Evolutionary conservation across 2,797 vertebrate species (phyloP).

Genomic region (Setipinna tenuifilis): DNA sequence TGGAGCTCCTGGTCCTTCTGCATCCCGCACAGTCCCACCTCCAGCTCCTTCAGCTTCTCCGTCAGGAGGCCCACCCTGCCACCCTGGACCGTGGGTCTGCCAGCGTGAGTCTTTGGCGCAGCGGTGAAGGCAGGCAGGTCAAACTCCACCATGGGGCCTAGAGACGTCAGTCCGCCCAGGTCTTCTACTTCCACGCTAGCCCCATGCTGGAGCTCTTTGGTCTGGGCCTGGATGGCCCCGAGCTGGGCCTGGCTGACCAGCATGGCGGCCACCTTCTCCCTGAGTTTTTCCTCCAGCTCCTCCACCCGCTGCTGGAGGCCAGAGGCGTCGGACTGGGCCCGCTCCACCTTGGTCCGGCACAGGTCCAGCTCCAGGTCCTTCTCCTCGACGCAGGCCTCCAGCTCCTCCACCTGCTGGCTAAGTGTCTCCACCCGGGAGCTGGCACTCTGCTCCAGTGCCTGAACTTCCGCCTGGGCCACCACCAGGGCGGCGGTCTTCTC

Average conservation of each 20-base stretch:
- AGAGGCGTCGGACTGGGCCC: conserved; percentile 70
- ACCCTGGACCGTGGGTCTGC: conserved; percentile 47
- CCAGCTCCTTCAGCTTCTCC: conserved; percentile 80
- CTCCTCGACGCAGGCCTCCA: conserved; percentile 73
- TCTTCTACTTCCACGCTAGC: not conserved
- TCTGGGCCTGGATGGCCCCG: conserved; percentile 75
- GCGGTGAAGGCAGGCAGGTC: not conserved
- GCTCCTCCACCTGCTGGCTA: conserved; percentile 71
- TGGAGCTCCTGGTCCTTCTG: conserved; percentile 81
- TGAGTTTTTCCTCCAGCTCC: conserved; percentile 80
- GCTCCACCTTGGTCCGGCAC: conserved; percentile 75
- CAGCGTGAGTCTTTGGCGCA: conserved; percentile 31
- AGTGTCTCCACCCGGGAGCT: conserved; percentile 66
- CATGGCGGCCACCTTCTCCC: conserved; percentile 81
- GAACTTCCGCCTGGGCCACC: conserved; percentile 73
- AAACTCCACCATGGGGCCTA: conserved; percentile 24
- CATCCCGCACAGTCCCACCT: conserved; percentile 75
- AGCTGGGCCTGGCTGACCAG: conserved; percentile 84
- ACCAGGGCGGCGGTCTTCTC: conserved; percentile 69
- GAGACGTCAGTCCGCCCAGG: conserved; percentile 11
- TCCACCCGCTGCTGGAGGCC: conserved; percentile 72
- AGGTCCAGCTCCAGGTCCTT: conserved; percentile 79
- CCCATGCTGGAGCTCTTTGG: conserved; percentile 47
- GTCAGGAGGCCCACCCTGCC: conserved; percentile 73
- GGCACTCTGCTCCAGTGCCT: conserved; percentile 74